Conservation (phyloP, 2,797 vertebrate genomes). For the Hydrocynus forskahlii region DNA sequence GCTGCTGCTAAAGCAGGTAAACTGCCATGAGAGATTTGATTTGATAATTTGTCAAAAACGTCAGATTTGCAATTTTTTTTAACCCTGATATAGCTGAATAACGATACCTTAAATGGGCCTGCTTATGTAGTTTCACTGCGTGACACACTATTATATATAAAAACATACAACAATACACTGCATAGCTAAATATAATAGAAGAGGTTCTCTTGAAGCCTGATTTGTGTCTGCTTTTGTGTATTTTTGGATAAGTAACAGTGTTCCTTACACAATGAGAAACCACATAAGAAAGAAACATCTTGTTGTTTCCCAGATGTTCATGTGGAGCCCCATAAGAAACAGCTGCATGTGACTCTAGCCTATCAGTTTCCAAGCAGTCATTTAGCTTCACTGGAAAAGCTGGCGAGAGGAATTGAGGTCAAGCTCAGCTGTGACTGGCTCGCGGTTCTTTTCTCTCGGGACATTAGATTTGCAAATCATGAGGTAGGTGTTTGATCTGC, state of each 20-base stretch:
- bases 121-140: too few species aligned
- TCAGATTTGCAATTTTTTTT: too few species aligned
- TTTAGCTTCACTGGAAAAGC: constrained; percentile 88
- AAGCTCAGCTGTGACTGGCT: constrained; percentile 94
- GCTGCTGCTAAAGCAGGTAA: constrained; percentile 91
- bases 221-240: too few species aligned
- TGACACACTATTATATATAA: too few species aligned
- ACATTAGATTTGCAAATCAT: constrained; percentile 94
- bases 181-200: too few species aligned
- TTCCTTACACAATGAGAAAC: too few species aligned
- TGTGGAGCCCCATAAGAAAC: constrained; percentile 96
- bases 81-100: too few species aligned
- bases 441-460: constrained; percentile 91
- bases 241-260: too few species aligned
- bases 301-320: constrained; percentile 82
- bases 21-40: not conserved
- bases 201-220: too few species aligned
- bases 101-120: too few species aligned
- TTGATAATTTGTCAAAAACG: not conserved
- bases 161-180: too few species aligned
- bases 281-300: too few species aligned
- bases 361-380: constrained; percentile 95
- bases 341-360: constrained; percentile 95
- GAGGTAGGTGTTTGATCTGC: constrained; percentile 77
- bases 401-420: constrained; percentile 89